Evolutionary conservation across 2,113 vertebrate genomes (phyloP).

Genomic region (Hippocampus zosterae): DNA sequence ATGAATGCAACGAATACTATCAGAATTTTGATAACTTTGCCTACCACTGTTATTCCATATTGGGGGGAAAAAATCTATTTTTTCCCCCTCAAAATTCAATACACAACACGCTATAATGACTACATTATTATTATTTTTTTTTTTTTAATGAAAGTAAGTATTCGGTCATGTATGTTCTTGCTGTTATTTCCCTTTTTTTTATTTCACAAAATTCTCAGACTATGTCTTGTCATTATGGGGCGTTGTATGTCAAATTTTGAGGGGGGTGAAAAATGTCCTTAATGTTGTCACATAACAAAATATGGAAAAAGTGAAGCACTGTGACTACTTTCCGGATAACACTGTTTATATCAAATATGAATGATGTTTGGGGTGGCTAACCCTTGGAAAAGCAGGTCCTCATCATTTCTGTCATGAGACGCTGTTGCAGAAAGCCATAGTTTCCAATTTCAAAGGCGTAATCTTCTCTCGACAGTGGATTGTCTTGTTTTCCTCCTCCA

Average conservation of each 20-base stretch:
- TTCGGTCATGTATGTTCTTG: too few relatives aligned
- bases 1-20: too few relatives aligned
- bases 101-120: too few relatives aligned
- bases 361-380: background rate
- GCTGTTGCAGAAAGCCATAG: background rate
- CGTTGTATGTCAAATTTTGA: background rate
- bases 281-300: background rate
- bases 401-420: background rate
- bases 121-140: too few relatives aligned
- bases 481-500: constrained; percentile 53
- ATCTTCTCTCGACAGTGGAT: constrained; percentile 44
- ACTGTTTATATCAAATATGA: background rate
- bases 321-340: background rate
- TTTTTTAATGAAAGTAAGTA: too few relatives aligned
- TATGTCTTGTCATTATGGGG: background rate
- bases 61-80: too few relatives aligned
- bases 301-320: background rate
- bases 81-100: too few relatives aligned
- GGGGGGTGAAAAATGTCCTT: too few relatives aligned
- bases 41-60: too few relatives aligned
- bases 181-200: too few relatives aligned
- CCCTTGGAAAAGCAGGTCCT: background rate
- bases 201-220: too few relatives aligned
- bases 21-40: too few relatives aligned
- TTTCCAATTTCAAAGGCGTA: background rate